Evolutionary conservation across 1,140 invertebrate genomes (phyloP), one percentile per base, ranked within the genome.

Genomic region (Eciton burchellii): DNA sequence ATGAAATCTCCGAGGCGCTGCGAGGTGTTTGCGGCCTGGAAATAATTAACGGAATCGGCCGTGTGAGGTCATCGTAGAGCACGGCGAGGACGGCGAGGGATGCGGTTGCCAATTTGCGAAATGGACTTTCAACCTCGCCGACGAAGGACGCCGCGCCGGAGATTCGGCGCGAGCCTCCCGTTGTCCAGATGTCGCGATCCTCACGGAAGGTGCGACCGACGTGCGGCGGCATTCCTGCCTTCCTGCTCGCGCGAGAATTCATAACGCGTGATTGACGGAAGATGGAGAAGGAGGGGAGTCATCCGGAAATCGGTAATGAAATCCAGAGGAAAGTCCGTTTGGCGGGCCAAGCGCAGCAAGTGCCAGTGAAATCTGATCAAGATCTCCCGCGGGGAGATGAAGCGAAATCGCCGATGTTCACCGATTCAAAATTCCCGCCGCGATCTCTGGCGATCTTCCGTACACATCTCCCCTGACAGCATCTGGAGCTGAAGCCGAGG

Each of bases 71-170:
- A 70, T 81, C 84, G 66, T 57, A 35, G 63, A n/a, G 63, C 19
- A 54, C 1, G 6, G 84, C 76, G 76, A 87, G 88, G 89, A 86
- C 87, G 88, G 88, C 63, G 73, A 82, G 81, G 82, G 91, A 91
- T 90, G 91, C 92, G 90, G 91, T n/a, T 89, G 82, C 83, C 86
- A 91, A 92, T 92, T 93, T 93, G 91, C 88, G 84, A 92, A 91
- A 91, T 88, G 82, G 72, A 77, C 82, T 82, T 88, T 88, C 83
- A 74, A 86, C 84, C 72, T 85, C 63, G 83, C 29, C 70, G 59
- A 47, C 49, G 24, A 49, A 68, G 21, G 24, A 8, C 16, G 35
- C 59, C 77, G 77, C 60, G 29, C n/a, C n/a, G 43, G 24, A 63
- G 14, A 29, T 63, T 76, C 62, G 14, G 71, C 86, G 60, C 83